Conservation (phyloP, 2,888 invertebrate species). For the Parnassius orleans region DNA sequence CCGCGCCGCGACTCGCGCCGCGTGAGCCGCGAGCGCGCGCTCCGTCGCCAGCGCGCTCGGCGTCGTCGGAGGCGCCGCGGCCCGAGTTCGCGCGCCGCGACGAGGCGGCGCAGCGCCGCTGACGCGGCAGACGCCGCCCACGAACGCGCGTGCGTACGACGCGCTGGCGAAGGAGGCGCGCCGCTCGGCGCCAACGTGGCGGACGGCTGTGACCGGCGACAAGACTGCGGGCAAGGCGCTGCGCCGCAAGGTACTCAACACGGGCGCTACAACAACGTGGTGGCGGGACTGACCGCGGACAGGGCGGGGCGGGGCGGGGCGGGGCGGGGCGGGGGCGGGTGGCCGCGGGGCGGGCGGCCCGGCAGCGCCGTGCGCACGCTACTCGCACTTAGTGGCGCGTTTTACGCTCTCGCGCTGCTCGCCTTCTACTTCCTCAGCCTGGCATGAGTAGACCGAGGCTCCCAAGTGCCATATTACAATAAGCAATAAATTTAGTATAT, state of each 20-base stretch:
- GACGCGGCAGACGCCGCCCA: slow-evolving; percentile 35
- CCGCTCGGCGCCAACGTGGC: slow-evolving; percentile 39
- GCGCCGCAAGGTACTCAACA: slow-evolving; percentile 44
- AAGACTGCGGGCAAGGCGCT: slow-evolving; percentile 35
- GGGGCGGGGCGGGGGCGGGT: slow-evolving; percentile 53
- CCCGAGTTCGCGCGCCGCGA: slow-evolving; percentile 44
- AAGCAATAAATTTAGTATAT: not conserved
- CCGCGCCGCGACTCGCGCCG: slow-evolving; percentile 15
- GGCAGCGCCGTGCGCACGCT: slow-evolving; percentile 73
- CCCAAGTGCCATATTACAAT: slow-evolving; percentile 19
- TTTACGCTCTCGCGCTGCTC: slow-evolving; percentile 62
- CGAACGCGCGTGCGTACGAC: slow-evolving; percentile 38
- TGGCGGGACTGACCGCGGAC: slow-evolving; percentile 48
- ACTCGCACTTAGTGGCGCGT: slow-evolving; percentile 75
- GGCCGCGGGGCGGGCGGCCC: slow-evolving; percentile 32
- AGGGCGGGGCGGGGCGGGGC: slow-evolving; percentile 29
- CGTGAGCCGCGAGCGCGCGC: slow-evolving; percentile 33
- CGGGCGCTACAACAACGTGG: slow-evolving; percentile 45
- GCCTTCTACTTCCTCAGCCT: slow-evolving; percentile 71
- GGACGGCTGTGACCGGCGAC: slow-evolving; percentile 39
- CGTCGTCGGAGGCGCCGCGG: slow-evolving; percentile 34
- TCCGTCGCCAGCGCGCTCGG: slow-evolving; percentile 30
- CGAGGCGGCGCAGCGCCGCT: slow-evolving; percentile 33
- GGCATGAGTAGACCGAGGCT: slow-evolving; percentile 39
- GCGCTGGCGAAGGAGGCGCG: slow-evolving; percentile 38